Base-by-base conservation (phyloP, 2,113 vertebrate species). In the Rhinolophus sinicus region DNA sequence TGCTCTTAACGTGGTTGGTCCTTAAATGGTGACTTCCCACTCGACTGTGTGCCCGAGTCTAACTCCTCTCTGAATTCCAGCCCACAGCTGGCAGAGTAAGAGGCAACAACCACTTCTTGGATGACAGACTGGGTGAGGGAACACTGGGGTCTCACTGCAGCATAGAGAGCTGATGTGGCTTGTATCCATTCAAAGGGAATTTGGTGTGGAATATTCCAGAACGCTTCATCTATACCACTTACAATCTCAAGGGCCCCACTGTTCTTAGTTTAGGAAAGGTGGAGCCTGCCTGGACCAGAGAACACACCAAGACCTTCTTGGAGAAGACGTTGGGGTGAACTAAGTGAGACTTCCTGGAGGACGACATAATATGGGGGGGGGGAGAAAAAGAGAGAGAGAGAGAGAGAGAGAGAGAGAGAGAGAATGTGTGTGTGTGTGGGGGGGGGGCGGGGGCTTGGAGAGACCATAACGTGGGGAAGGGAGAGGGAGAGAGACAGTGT, bases 121-220 rank as follows among this genome's bases (percentile, higher is more conserved):
- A 30, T 0, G 18, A 54, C 50, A 13, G 24, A 0, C 1, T 4
- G 4, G 56, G 22, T 1, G 33, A n/a, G 22, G 2, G 16, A 4
- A 3, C 0, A 1, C 44, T 26, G 52, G 33, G 40, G 11, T 44
- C 65, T 54, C 15, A 6, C 15, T 0, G 14, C 2, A 33, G 5
- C 4, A 8, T 5, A 19, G 78, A 69, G 44, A 33, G 60, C 47
- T 47, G 38, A 40, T 6, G 14, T 62, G 14, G 38, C 62, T 52
- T 8, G 3, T 14, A 44, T 56, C 38, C 8, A 4, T 22, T 26
- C 28, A 35, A 33, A 81, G 72, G 26, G 28, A 21, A 38, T 35
- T 47, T 30, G 70, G 52, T 15, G 26, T 16, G 3, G 50, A 62
- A 35, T 65, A 19, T 50, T 93, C 77, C 30, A 54, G 86, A 84